A percentile compares a stretch with the other conserved stretches of the same genome.
phyloP scores from a whole-genome alignment of 2,797 vertebrate genomes.

The Benthosema pterotum region DNA sequence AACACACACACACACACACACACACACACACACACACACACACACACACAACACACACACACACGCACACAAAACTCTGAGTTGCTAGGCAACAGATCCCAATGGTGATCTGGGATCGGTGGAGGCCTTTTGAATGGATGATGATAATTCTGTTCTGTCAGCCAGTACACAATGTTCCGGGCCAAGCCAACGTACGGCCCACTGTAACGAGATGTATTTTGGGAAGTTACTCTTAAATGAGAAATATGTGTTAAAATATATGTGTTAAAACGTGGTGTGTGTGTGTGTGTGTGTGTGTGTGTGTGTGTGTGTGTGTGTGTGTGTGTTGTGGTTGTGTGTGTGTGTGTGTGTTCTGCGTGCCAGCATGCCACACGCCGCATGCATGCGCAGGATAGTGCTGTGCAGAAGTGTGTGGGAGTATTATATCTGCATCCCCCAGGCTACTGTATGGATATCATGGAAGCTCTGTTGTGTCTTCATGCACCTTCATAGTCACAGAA shows the following conservation, averaged over 20 bases:
- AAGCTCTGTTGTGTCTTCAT: conserved; percentile 31
- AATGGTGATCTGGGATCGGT: conserved; percentile 72
- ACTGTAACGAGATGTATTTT: conserved; percentile 24
- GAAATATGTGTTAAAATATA: conserved; percentile 7
- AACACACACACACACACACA: conserved; percentile 25
- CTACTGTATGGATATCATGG: conserved; percentile 41
- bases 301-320: background rate
- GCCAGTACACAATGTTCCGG: conserved; percentile 65
- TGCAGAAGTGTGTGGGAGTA: conserved; percentile 27
- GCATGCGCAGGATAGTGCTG: too few species aligned
- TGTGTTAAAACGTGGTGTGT: conserved; percentile 3
- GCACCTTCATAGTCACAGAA: conserved; percentile 28
- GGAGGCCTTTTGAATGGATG: conserved; percentile 69
- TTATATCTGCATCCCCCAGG: conserved; percentile 54
- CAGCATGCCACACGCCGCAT: conserved; percentile 35
- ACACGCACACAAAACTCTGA: conserved; percentile 56
- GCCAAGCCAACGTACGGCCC: conserved; percentile 44
- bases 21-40: conserved; percentile 34
- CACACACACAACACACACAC: conserved; percentile 61
- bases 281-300: conserved; percentile 2
- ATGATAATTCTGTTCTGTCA: conserved; percentile 68
- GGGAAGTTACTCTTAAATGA: conserved; percentile 4
- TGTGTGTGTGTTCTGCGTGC: conserved; percentile 51
- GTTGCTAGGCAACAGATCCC: conserved; percentile 91
- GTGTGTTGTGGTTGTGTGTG: conserved; percentile 26